Evolutionary conservation across 2,113 vertebrate genomes (phyloP).

Genomic region (Bujurquina vittata): DNA sequence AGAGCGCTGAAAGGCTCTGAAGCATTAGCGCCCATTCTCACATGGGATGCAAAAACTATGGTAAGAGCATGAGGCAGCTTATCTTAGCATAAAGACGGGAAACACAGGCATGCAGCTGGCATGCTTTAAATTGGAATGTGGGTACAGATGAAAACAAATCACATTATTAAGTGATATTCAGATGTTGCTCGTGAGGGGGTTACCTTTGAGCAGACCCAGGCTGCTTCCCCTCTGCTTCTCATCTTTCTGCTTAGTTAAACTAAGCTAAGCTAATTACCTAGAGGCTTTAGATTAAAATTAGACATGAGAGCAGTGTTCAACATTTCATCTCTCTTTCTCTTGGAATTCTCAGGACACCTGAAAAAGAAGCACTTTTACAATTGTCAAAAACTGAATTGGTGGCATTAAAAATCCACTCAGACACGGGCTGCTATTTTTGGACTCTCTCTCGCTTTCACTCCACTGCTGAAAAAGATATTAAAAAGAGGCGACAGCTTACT

Average conservation of each 20-base stretch:
- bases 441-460: background rate
- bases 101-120: fast-evolving
- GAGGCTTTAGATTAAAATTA: background rate
- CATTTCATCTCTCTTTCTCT: background rate
- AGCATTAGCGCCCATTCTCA: background rate
- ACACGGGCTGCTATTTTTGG: background rate
- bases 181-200: background rate
- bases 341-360: constrained; percentile 13
- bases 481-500: constrained; percentile 28
- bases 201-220: background rate
- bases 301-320: background rate
- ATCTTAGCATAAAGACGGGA: background rate
- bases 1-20: background rate
- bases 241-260: background rate
- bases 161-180: background rate
- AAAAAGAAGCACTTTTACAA: background rate
- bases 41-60: background rate
- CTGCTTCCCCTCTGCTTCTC: background rate
- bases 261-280: background rate
- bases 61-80: background rate
- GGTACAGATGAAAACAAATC: background rate
- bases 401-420: background rate
- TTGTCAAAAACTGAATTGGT: background rate
- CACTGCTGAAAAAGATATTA: background rate
- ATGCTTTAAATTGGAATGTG: background rate